Conservation (phyloP, 37 sponge, comb jelly and placozoan genomes). For the Spongilla lacustris region DNA sequence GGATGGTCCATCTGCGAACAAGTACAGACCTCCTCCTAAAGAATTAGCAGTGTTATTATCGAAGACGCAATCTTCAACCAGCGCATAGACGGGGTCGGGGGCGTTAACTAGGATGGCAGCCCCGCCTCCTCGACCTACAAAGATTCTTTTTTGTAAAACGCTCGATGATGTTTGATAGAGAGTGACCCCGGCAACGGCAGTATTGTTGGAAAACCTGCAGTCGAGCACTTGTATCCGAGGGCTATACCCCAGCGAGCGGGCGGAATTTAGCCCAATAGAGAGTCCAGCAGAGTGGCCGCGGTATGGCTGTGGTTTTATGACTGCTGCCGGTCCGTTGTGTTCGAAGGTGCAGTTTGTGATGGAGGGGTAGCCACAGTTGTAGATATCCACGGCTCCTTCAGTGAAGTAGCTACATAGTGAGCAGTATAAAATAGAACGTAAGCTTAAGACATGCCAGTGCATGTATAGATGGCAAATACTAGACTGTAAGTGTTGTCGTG, state of each 20-base stretch:
- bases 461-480: too few relatives aligned
- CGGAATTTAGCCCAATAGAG: not conserved
- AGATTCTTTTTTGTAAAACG: not conserved
- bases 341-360: conserved; percentile 20
- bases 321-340: not conserved
- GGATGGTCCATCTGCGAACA: not conserved
- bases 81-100: not conserved
- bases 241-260: not conserved
- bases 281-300: conserved; percentile 53
- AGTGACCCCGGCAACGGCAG: not conserved
- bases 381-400: conserved; percentile 43
- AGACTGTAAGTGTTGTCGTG: too few relatives aligned
- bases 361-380: conserved; percentile 21
- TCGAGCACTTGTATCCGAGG: not conserved
- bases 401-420: not conserved
- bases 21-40: conserved; percentile 66
- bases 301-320: conserved; percentile 5
- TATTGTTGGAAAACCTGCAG: conserved; percentile 44
- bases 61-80: conserved; percentile 15
- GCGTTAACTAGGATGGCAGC: conserved; percentile 27
- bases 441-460: too few relatives aligned
- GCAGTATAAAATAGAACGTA: not conserved
- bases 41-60: conserved; percentile 28
- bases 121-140: conserved; percentile 49
- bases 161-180: not conserved